Evolutionary conservation across 2,113 vertebrate species (phyloP).

Genomic region (Orycteropus afer): DNA sequence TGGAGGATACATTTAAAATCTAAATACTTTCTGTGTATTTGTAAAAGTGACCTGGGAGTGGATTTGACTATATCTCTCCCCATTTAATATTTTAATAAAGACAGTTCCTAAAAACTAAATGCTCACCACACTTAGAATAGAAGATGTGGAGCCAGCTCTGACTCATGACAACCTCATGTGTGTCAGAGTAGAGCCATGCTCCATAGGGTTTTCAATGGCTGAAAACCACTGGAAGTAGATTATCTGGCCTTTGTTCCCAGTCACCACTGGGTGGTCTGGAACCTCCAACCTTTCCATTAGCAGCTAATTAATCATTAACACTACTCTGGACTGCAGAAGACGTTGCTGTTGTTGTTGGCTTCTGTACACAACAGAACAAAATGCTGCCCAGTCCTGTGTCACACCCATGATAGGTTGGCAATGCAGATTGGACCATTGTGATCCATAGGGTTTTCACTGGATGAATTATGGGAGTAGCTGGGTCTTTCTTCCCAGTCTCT

Average conservation of each 20-base stretch:
- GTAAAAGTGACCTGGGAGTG: background rate
- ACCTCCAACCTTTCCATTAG: background rate
- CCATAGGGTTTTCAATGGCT: background rate
- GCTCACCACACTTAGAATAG: background rate
- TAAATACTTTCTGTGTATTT: background rate
- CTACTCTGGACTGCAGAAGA: background rate
- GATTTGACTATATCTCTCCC: background rate
- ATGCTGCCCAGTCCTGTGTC: background rate
- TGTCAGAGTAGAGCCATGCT: background rate
- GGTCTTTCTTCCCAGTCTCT: background rate
- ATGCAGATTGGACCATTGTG: background rate
- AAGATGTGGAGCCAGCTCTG: background rate
- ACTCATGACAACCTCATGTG: background rate
- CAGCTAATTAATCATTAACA: background rate
- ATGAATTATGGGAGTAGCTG: background rate
- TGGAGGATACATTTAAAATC: background rate
- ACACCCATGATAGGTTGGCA: background rate
- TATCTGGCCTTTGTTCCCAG: background rate
- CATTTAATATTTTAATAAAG: background rate
- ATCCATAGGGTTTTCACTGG: no score
- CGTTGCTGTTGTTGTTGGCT: background rate
- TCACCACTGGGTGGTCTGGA: background rate
- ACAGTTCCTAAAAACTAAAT: background rate
- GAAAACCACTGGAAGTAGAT: background rate
- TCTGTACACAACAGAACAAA: background rate